Base-by-base conservation (phyloP, 1,140 invertebrate genomes). In the Psix sp. region DNA sequence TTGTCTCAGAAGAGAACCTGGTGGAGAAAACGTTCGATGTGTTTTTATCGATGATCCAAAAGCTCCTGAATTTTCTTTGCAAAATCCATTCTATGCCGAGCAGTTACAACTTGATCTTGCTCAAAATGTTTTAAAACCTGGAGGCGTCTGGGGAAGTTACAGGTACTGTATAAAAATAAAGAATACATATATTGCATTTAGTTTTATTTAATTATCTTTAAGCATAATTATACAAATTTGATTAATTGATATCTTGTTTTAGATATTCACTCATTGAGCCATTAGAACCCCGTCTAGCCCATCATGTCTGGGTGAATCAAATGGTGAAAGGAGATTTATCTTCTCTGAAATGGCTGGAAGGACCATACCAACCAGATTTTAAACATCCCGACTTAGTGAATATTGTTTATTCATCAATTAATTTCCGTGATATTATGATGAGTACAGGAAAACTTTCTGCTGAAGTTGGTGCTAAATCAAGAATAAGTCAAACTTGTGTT, bases 301-400 rank as follows among this genome's bases (percentile, higher is more conserved):
- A 89, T 43, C 93, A 98, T 86, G 93, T 91, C 0, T 96, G 91
- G 81, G 91, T 93, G 0, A 95, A 97, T 84, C 91, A 93, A 0
- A 70, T 90, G 1, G 92, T 92, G 5, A 90, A 92, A 71, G 95
- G 96, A 42, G 96, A 98, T 83, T 85, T 99, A 13, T 93, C 93
- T 0, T 93, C 93, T 24, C 80, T 99, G 0, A 90, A 85, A 9
- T 99, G 97, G 97, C 86, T 97, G 0, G 87, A 94, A 83, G 92
- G 91, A 48, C 88, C 89, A 11, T 80, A 89, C 33, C 52, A 82
- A 11, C 57, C 80, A 18, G 72, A 39, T 0, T 18, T 4, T 0
- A 60, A 74, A 13, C 36, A 89, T 29, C 82, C 81, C 26, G 48
- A 88, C 74, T 46, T 91, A 0, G 66, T 90, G 0, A 86, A 88